Evolutionary conservation across 1,140 invertebrate species (phyloP), one percentile per base, ranked within the genome.

Genomic region (Platorchestia sp.): DNA sequence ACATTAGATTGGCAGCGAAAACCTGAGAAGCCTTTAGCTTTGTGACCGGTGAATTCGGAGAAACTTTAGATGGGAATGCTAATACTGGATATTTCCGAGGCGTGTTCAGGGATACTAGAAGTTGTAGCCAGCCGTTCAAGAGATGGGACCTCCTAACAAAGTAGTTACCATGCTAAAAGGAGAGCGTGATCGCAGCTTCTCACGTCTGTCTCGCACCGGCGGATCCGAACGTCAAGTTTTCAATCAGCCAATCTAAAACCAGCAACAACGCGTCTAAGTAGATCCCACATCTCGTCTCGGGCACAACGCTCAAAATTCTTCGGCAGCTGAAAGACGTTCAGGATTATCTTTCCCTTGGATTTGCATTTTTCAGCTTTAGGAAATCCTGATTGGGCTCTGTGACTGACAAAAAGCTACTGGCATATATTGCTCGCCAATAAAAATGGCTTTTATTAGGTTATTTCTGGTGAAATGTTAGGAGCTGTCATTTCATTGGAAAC

Each of bases 231-330:
- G 87, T 42, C 45, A 93, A 93, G 44, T 93, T 93, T 93, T 93
- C 91, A 93, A 93, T 93, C 43, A 93, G 91, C 43, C 91, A 93
- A 93, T 93, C 91, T 93, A 93, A 45, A 93, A 47, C 91, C 91
- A 45, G 91, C 45, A 40, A 93, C 91, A 45, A 44, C 36, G 27
- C 14, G 41, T 16, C 27, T 42, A 89, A 89, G 87, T 89, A 89
- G 87, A 10, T 75, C 59, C 59, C 59, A 75, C 87, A 27, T 42
- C 87, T 5, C 87, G 36, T 89, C 87, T 89, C 87, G 5, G 43
- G 87, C 59, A 14, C 14, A 75, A 75, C 10, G 14, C 27, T 36
- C 59, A 75, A 36, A 75, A 75, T 19, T 75, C 27, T 75, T 75
- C 27, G 36, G 36, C 7, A 75, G 59, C 59, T 75, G 59, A 75